phyloP scores from a whole-genome alignment of 2,797 vertebrate species.

The Pygocentrus nattereri region DNA sequence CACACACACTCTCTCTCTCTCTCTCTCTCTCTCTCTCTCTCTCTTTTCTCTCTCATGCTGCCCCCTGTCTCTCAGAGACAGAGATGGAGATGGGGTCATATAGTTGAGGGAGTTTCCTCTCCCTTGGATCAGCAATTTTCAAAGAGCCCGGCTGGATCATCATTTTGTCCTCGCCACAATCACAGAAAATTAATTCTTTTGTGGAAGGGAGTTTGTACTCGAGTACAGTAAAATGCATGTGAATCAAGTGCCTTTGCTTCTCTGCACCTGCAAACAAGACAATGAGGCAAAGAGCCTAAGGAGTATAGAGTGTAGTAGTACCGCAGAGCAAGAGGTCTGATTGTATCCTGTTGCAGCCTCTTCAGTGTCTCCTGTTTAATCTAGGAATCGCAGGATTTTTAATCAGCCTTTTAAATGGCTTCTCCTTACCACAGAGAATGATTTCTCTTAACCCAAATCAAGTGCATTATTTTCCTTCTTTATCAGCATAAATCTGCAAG shows the following conservation, averaged over 20 bases:
- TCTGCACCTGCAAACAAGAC: slow-evolving; percentile 69
- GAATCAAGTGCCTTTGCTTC: slow-evolving; percentile 51
- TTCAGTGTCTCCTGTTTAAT: background rate
- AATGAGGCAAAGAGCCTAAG: slow-evolving; percentile 45
- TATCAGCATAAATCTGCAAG: slow-evolving; percentile 78
- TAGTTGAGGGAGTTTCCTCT: slow-evolving; percentile 49
- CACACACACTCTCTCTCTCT: slow-evolving; percentile 17
- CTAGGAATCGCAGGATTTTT: background rate
- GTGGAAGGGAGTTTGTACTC: slow-evolving; percentile 58
- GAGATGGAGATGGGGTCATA: slow-evolving; percentile 47
- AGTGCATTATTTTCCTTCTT: slow-evolving; percentile 73
- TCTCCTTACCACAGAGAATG: background rate
- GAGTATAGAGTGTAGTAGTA: background rate
- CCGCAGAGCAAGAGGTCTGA: background rate
- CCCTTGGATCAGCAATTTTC: slow-evolving; percentile 63
- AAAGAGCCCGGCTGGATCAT: slow-evolving; percentile 69
- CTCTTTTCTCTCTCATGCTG: slow-evolving; percentile 25
- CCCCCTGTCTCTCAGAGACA: slow-evolving; percentile 41
- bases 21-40: background rate
- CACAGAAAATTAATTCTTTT: slow-evolving; percentile 64
- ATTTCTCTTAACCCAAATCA: slow-evolving; percentile 68
- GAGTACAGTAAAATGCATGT: slow-evolving; percentile 49
- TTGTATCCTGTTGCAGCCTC: slow-evolving; percentile 51
- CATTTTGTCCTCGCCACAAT: slow-evolving; percentile 64
- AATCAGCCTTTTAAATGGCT: background rate